These are phyloP conservation scores for Melanotaenia boesemani DNA, from an alignment of 2,797 vertebrate species.

Conservation along the genomic window DNA sequence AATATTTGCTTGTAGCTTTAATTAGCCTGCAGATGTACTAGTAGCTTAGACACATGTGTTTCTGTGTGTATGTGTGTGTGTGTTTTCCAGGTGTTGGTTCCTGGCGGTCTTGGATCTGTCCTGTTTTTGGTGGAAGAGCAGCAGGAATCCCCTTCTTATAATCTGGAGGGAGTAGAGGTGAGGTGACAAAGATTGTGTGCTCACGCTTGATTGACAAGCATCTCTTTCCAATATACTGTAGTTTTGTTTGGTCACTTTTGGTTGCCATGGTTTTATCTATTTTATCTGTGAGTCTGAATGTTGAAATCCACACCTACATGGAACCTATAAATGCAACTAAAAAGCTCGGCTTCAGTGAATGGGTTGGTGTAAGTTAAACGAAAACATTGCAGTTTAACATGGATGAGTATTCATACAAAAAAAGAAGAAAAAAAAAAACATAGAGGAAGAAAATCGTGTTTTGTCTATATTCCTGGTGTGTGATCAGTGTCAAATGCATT, in stretches of 20 bases:
- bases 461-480: background rate
- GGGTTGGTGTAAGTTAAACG: too few species aligned
- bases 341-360: too few species aligned
- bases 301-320: too few species aligned
- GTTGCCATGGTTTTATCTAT: too few species aligned
- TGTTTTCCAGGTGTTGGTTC: slow-evolving; percentile 69
- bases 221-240: background rate
- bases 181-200: slow-evolving; percentile 33
- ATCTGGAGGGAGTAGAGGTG: slow-evolving; percentile 80
- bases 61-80: slow-evolving; percentile 15
- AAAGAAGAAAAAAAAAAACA: too few species aligned
- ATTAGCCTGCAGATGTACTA: slow-evolving; percentile 37
- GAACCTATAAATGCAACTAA: too few species aligned
- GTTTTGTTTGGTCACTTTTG: background rate
- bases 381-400: too few species aligned
- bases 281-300: too few species aligned
- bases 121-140: slow-evolving; percentile 81
- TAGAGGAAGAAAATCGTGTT: too few species aligned
- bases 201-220: slow-evolving; percentile 1
- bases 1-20: slow-evolving; percentile 33
- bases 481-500: slow-evolving; percentile 31
- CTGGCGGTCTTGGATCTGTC: slow-evolving; percentile 79
- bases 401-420: too few species aligned
- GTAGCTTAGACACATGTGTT: slow-evolving; percentile 25
- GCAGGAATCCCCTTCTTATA: slow-evolving; percentile 61